Base-by-base conservation (phyloP, 2,888 invertebrate species). In the Blera fallax region DNA sequence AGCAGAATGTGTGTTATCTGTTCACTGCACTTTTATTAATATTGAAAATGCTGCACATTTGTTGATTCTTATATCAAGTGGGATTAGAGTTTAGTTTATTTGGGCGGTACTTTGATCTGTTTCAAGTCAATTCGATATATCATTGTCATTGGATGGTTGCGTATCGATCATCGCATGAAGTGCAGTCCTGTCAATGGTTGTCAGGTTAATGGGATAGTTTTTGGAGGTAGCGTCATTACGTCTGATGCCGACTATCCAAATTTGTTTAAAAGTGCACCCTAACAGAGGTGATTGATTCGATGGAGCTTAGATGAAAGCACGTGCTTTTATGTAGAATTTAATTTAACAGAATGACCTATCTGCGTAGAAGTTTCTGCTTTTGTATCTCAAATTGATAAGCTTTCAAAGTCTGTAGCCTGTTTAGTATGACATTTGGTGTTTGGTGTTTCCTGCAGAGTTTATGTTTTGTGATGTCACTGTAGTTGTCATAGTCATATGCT, bases 1-100 rank as follows among this genome's bases (percentile, higher is more conserved):
- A 52, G 52, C 29, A 62, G 24, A 50, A 54, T 54, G 8, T 54
- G 70, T 40, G 50, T 78, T 82, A 78, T 82, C 82, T 77, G 40
- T 52, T 29, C 16, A 32, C 10, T 84, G 84, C 84, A 80, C 72
- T 60, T 69, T 65, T 78, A 65, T 70, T 65, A 74, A 74, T 70
- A 52, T 69, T 58, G 32, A 65, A 70, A 78, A 52, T 34, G 72
- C 45, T 67, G 69, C 74, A 58, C 64, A 70, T 84, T 88, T 89
- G 88, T 90, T 91, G 89, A 90, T 89, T 90, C 88, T 89, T 88
- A 90, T 90, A 91, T 91, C 91, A 91, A 91, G 89, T 89, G 89
- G 91, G 90, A 91, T 91, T 91, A 91, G 87, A 87, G 78, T 79
- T 88, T 84, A 70, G 84, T 90, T 89, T 89, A 88, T 89, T n/a